phyloP scores from a whole-genome alignment of 2,113 vertebrate genomes.

The Chitala chitala region DNA sequence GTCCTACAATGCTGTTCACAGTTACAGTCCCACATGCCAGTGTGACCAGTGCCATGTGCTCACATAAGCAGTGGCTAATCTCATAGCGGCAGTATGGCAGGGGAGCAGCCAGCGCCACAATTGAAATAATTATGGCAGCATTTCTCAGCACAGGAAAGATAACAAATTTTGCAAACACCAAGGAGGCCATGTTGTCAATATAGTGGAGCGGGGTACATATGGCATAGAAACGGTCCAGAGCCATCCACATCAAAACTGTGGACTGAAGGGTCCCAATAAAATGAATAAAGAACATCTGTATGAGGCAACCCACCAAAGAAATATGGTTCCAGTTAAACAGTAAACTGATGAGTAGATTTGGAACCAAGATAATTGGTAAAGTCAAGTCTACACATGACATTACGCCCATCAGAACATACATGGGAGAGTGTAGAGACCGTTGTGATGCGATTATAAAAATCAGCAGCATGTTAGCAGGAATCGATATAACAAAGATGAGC shows the following conservation, averaged over 20 bases:
- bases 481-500: not conserved
- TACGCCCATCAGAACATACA: conserved; percentile 37
- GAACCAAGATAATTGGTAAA: conserved; percentile 30
- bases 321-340: conserved; percentile 32
- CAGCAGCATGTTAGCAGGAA: conserved; percentile 6
- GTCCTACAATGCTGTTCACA: no score
- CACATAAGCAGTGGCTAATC: no score
- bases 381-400: conserved; percentile 27
- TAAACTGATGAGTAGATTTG: conserved; percentile 33
- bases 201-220: conserved; percentile 39
- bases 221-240: conserved; percentile 42
- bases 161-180: no score
- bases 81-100: no score
- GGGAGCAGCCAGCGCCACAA: no score
- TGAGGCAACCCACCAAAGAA: conserved; percentile 29
- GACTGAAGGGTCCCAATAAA: conserved; percentile 40
- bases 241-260: conserved; percentile 51
- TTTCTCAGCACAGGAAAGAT: no score
- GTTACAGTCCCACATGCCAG: no score
- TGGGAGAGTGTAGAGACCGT: conserved; percentile 35
- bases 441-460: no score
- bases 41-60: no score
- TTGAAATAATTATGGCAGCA: no score
- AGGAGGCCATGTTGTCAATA: no score
- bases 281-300: conserved; percentile 37